These are phyloP conservation scores for Rhagonycha lutea DNA, from an alignment of 2,888 invertebrate species.

Conservation along the genomic window DNA sequence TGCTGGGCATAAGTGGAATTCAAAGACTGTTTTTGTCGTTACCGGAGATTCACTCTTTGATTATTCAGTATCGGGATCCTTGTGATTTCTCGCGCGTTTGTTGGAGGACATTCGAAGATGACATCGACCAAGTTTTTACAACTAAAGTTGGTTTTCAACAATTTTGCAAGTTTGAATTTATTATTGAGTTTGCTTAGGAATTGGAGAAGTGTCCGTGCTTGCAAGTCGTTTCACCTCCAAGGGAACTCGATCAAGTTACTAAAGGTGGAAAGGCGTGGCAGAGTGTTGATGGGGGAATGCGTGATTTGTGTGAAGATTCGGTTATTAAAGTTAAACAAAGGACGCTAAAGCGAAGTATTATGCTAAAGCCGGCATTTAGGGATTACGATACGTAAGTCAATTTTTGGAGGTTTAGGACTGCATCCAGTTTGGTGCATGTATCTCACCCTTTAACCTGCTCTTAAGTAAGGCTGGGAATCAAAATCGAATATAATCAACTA, in stretches of 20 bases:
- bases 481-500: no score
- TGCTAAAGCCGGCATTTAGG: constrained; percentile 70
- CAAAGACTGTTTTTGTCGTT: constrained; percentile 62
- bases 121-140: constrained; percentile 69
- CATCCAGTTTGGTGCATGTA: no score
- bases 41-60: constrained; percentile 66
- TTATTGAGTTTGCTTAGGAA: constrained; percentile 38
- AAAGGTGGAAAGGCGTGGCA: constrained; percentile 60
- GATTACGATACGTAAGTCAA: constrained; percentile 68
- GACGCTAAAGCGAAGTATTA: constrained; percentile 64
- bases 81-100: constrained; percentile 69
- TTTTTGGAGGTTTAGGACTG: constrained; percentile 4
- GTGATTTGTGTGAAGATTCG: constrained; percentile 65
- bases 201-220: constrained; percentile 70
- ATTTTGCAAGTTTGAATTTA: background rate
- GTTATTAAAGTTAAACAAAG: constrained; percentile 66
- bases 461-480: no score
- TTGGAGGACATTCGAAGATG: constrained; percentile 79
- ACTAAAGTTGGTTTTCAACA: constrained; percentile 41
- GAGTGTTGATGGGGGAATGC: constrained; percentile 42
- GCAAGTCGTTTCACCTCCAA: constrained; percentile 61
- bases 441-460: no score
- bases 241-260: constrained; percentile 57
- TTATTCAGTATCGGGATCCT: constrained; percentile 72
- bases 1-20: constrained; percentile 65